phyloP scores from a whole-genome alignment of 2,113 vertebrate species.

The Setophaga coronata region DNA sequence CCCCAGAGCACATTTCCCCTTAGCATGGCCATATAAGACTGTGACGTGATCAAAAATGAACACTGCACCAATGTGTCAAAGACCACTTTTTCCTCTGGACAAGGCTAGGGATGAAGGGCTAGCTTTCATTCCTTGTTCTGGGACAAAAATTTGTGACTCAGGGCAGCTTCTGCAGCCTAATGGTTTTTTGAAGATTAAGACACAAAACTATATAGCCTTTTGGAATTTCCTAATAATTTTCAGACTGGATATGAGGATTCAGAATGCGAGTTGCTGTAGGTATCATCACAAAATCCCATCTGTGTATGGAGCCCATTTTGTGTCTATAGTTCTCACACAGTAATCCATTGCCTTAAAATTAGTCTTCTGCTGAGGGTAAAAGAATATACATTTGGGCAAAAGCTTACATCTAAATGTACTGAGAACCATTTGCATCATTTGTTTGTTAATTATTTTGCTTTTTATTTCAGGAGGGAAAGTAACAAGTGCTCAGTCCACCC shows the following conservation, averaged over 20 bases:
- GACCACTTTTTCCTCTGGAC: background rate
- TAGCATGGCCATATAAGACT: background rate
- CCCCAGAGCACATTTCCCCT: background rate
- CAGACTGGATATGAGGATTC: background rate
- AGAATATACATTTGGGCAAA: background rate
- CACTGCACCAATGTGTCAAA: background rate
- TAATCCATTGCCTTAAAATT: background rate
- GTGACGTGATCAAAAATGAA: background rate
- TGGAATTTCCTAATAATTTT: background rate
- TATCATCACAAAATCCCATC: background rate
- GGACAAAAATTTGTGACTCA: background rate
- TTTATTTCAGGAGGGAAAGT: conserved; percentile 85
- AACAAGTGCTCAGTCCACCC: conserved; percentile 84
- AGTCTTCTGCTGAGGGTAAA: background rate
- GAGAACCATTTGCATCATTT: background rate
- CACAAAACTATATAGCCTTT: background rate
- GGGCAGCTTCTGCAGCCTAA: background rate
- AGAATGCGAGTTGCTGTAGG: background rate
- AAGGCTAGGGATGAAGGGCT: background rate
- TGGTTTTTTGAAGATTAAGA: background rate
- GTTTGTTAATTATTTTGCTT: conserved; percentile 6
- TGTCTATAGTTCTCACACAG: background rate
- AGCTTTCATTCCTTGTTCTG: background rate
- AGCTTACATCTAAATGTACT: background rate
- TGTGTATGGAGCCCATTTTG: background rate